These are phyloP conservation scores for Apis mellifera DNA, from an alignment of 1,140 invertebrate species.

Conservation along the genomic window DNA sequence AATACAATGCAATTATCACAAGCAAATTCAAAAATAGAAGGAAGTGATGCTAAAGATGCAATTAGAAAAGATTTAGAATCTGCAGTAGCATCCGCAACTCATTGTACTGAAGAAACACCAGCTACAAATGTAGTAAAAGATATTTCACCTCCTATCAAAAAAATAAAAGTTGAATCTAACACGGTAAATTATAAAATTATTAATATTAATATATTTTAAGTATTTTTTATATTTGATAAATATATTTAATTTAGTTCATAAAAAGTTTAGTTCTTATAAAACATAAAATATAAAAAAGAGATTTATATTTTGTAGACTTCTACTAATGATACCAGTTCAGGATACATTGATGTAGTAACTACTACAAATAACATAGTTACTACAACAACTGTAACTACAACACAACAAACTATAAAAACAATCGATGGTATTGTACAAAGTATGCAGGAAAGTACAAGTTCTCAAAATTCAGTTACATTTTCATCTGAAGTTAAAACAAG, in stretches of 20 bases:
- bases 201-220: neutral
- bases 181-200: conserved; percentile 43
- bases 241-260: neutral
- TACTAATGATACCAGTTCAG: conserved; percentile 63
- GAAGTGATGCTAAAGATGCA: conserved; percentile 78
- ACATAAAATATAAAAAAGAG: neutral
- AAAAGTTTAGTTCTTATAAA: conserved; percentile 3
- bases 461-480: conserved; percentile 67
- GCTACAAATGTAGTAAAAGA: conserved; percentile 75
- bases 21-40: conserved; percentile 53
- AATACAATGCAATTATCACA: conserved; percentile 33
- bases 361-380: conserved; percentile 69
- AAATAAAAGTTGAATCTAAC: conserved; percentile 70
- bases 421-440: conserved; percentile 78
- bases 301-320: conserved; percentile 71
- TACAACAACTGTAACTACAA: conserved; percentile 78
- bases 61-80: conserved; percentile 84
- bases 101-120: conserved; percentile 80
- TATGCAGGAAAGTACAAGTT: conserved; percentile 68
- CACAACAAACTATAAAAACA: conserved; percentile 71
- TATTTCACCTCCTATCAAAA: conserved; percentile 63
- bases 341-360: conserved; percentile 57
- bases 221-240: neutral
- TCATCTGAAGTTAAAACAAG: conserved; percentile 69
- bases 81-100: conserved; percentile 82